phyloP scores from a whole-genome alignment of 1,140 invertebrate genomes.

The Diabrotica virgifera region DNA sequence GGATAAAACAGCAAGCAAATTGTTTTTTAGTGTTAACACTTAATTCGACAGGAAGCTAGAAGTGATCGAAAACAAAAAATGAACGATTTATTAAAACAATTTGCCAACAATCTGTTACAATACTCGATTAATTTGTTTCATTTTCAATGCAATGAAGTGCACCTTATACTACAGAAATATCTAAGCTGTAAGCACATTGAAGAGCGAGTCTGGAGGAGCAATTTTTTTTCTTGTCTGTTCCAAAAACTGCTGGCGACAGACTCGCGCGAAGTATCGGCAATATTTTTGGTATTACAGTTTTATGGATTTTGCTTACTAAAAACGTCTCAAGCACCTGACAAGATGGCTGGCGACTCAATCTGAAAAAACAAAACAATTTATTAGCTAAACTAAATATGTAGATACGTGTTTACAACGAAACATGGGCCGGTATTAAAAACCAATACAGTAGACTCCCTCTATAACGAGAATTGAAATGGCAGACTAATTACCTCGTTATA shows the following conservation, averaged over 20 bases:
- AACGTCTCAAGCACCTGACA: slow-evolving; percentile 14
- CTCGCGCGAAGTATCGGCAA: slow-evolving; percentile 37
- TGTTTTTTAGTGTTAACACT: slow-evolving; percentile 1
- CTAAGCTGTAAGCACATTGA: slow-evolving; percentile 45
- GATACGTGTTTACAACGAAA: too few relatives aligned
- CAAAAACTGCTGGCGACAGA: slow-evolving; percentile 22
- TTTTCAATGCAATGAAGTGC: slow-evolving; percentile 31
- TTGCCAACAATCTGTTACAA: slow-evolving; percentile 25
- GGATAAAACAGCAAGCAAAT: background rate
- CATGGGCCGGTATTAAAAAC: too few relatives aligned
- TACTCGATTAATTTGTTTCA: slow-evolving; percentile 30
- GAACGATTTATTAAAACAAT: background rate
- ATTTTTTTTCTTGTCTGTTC: slow-evolving; percentile 8
- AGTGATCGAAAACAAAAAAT: background rate
- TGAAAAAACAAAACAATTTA: slow-evolving; percentile 16
- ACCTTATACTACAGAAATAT: slow-evolving; percentile 43
- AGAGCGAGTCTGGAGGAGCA: slow-evolving; percentile 6
- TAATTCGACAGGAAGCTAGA: background rate
- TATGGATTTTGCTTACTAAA: slow-evolving; percentile 22
- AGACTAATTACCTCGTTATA: too few relatives aligned
- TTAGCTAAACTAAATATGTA: too few relatives aligned
- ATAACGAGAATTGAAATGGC: too few relatives aligned
- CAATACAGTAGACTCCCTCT: too few relatives aligned
- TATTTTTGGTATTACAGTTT: slow-evolving; percentile 39
- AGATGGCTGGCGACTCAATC: slow-evolving; percentile 22